Evolutionary conservation across 2,888 invertebrate species (phyloP), one percentile per base, ranked within the genome.

Genomic region (Sminthurinus aureus): DNA sequence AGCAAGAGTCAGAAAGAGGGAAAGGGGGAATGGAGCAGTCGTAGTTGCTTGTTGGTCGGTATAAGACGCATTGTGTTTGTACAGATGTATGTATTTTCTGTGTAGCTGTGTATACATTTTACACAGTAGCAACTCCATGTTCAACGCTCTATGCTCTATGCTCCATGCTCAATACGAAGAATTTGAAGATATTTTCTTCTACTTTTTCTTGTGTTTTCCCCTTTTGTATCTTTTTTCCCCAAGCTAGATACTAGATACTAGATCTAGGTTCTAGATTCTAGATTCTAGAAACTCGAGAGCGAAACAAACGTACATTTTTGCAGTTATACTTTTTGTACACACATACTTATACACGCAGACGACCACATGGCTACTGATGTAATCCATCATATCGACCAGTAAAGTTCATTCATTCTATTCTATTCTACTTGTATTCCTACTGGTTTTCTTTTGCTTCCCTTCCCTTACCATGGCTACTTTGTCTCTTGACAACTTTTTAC

Each of bases 351-450:
- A 38, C 38, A 38, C 38, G 6, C 38, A 38, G 38, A 38, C 6
- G 38, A 80, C 81, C 81, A 81, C 76, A 76, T 76, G 76, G 76
- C 76, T 22, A 79, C 81, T 74, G 58, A 71, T 73, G 73, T 81
- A 81, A 81, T 81, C 81, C 81, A 81, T 81, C 81, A 81, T 74
- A 81, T 81, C 81, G 81, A 81, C 81, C 81, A 73, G 66, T 52
- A 79, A 79, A 71, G 79, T 79, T 69, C 79, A 79, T 79, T 51
- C 79, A 79, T 79, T 79, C 79, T 51, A 38, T 51, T 67, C 69
- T 50, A 76, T 38, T 38, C 38, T 38, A 38, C 6, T 38, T 4
- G 3, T 38, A 4, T 38, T 6, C 38, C 38, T n/a, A n/a, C n/a
- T n/a, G n/a, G n/a, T 38, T 38, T 38, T 38, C 38, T 6, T 38